Percentiles rank a stretch among this genome's conserved stretches.
These are phyloP conservation scores for Pteronura brasiliensis DNA, from an alignment of 2,113 vertebrate genomes.

Conservation along the genomic window DNA sequence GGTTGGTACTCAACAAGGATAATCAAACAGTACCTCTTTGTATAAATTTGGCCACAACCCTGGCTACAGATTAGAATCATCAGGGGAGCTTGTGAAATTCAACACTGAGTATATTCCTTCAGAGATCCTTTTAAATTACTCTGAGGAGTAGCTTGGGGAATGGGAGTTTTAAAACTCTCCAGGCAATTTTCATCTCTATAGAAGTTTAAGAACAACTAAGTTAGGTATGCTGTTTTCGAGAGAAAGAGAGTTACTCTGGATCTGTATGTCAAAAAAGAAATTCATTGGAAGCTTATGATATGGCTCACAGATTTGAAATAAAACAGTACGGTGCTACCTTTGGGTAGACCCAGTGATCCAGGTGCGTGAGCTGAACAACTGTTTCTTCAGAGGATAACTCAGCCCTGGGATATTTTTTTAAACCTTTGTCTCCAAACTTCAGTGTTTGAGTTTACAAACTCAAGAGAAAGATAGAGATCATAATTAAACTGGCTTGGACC, in stretches of 20 bases:
- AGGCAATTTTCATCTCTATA: neutral
- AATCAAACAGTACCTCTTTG: neutral
- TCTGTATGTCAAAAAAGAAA: neutral
- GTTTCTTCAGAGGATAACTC: neutral
- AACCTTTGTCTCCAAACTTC: neutral
- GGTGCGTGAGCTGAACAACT: neutral
- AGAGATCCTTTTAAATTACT: neutral
- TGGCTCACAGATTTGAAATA: neutral
- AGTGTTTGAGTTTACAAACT: neutral
- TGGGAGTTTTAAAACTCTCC: neutral
- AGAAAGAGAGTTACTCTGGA: neutral
- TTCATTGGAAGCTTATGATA: neutral
- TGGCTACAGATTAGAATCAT: neutral
- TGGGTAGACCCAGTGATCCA: neutral
- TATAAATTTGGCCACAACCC: neutral
- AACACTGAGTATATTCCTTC: neutral
- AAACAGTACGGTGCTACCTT: neutral
- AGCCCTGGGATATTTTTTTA: neutral
- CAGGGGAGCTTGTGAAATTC: neutral
- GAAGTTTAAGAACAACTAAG: neutral
- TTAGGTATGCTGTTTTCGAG: neutral
- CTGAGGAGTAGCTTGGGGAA: neutral
- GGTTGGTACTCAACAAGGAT: neutral
- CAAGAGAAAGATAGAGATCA: neutral
- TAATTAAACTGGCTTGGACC: neutral